Evolutionary conservation across 1,140 invertebrate species (phyloP).

Genomic region (Drosophila equinoxialis): DNA sequence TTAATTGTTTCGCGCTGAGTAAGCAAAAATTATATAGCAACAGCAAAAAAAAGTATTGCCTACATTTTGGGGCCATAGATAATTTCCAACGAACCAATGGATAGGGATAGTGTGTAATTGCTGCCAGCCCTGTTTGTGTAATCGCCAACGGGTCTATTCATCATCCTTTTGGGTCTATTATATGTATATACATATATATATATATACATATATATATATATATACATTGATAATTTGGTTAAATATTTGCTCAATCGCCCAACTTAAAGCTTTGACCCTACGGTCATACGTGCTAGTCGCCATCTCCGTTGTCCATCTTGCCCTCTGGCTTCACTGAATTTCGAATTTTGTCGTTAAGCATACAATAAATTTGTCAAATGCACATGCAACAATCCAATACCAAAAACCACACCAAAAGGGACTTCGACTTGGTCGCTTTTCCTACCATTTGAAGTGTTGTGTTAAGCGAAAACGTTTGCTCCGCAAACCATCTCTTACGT

Average conservation of each 20-base stretch:
- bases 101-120: background rate
- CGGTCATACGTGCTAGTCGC: too few relatives aligned
- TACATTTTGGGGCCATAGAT: conserved; percentile 47
- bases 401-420: background rate
- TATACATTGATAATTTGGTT: conserved; percentile 76
- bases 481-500: background rate
- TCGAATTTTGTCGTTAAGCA: conserved; percentile 8
- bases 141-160: background rate
- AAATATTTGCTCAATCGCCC: conserved; percentile 50
- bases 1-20: conserved; percentile 71
- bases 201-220: conserved; percentile 47
- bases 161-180: background rate
- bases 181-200: conserved; percentile 16
- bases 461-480: conserved; percentile 1
- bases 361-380: conserved; percentile 14
- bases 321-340: background rate
- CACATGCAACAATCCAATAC: conserved; percentile 6
- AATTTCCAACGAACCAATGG: conserved; percentile 31
- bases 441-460: background rate
- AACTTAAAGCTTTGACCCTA: too few relatives aligned
- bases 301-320: background rate
- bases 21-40: background rate
- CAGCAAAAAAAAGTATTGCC: conserved; percentile 32
- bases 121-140: background rate
- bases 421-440: background rate